These are phyloP conservation scores for Ceratina calcarata DNA, from an alignment of 1,140 invertebrate species.

Conservation along the genomic window DNA sequence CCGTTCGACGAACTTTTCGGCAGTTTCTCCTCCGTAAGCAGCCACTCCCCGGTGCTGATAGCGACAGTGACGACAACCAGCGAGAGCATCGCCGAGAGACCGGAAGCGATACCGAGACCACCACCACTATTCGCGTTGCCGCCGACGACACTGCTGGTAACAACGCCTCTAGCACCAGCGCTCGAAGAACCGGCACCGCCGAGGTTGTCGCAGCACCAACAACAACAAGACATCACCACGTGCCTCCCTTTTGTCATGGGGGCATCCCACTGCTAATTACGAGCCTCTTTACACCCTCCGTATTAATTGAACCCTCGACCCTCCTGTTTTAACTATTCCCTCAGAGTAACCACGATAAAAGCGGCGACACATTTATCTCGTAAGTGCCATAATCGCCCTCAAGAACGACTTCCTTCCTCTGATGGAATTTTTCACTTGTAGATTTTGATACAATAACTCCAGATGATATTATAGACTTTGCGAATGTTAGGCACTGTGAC, in stretches of 20 bases:
- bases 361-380: too few relatives aligned
- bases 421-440: neutral
- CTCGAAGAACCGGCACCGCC: constrained; percentile 57
- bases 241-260: constrained; percentile 64
- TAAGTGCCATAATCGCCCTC: too few relatives aligned
- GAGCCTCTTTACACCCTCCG: neutral
- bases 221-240: constrained; percentile 74
- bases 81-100: constrained; percentile 80
- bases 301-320: neutral
- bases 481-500: too few relatives aligned
- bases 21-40: constrained; percentile 83
- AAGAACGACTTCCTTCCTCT: too few relatives aligned
- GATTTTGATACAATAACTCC: too few relatives aligned
- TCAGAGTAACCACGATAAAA: neutral
- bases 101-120: constrained; percentile 70
- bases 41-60: constrained; percentile 82
- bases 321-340: neutral
- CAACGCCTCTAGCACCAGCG: constrained; percentile 63
- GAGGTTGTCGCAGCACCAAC: constrained; percentile 64
- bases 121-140: constrained; percentile 37
- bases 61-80: constrained; percentile 81
- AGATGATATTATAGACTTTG: too few relatives aligned
- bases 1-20: constrained; percentile 75
- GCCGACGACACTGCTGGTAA: constrained; percentile 46
- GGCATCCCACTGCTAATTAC: constrained; percentile 62